Evolutionary conservation across 2,797 vertebrate genomes (phyloP), one percentile per base, ranked within the genome.

Genomic region (Anguilla obscura): DNA sequence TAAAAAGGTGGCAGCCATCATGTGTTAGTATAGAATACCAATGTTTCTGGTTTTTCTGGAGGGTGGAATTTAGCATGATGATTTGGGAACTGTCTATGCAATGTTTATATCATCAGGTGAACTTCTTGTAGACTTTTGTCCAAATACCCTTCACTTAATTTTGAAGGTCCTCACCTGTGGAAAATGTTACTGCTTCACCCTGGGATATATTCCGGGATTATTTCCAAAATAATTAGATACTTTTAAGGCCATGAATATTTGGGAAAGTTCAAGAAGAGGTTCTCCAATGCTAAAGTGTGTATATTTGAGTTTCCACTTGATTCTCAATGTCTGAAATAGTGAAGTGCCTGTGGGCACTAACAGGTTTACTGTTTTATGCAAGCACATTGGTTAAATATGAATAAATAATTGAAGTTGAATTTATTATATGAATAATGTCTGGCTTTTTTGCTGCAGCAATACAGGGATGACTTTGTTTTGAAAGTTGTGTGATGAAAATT

Each of bases 71-170:
- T 1, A 33, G 27, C 8, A 27, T 12, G 24, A 27, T 9, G n/a
- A 71, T 71, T 2, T 33, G 9, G 8, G 27, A 12, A 71, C 27
- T 71, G 27, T 27, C 33, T 33, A 14, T 3, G 10, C 10, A 71
- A 30, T 30, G 97, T 93, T 95, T 96, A 97, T 97, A 97, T 97
- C 96, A 97, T 96, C 95, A 97, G 97, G 97, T 97, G 97, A 97
- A 99, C 97, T 97, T 56, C 10, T 56, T 56, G 54, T 2, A 56
- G 54, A 12, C 12, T 14, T 56, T 56, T 56, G 2, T 12, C 50
- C 24, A 79, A 86, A 76, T 40, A 24, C 69, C 30, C 4, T 33
- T 27, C 86, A 45, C 86, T 18, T 24, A 54, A 14, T 48, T 80
- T 74, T 45, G 52, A 45, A 80, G 18, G 74, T 54, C 85, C 66